Evolutionary conservation across 1,140 invertebrate genomes (phyloP).

Genomic region (Drosophila auraria): DNA sequence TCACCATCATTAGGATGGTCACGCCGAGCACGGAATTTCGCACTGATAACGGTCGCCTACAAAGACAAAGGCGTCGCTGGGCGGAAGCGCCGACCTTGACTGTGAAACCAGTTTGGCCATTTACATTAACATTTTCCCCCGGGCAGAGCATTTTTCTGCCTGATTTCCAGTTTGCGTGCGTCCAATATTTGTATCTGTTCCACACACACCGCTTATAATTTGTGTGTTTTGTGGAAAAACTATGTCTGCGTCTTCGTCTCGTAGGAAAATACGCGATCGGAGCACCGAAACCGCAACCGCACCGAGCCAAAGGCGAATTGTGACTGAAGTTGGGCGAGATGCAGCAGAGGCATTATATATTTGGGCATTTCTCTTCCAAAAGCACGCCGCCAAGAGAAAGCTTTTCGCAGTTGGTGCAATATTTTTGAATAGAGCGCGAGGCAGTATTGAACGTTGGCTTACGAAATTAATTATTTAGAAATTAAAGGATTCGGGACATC

Average conservation of each 20-base stretch:
- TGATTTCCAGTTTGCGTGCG: slow-evolving; percentile 54
- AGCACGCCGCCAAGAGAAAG: slow-evolving; percentile 39
- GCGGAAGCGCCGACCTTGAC: slow-evolving; percentile 78
- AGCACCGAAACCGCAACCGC: slow-evolving; percentile 15
- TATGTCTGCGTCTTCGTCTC: slow-evolving; percentile 1
- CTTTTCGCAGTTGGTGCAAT: slow-evolving; percentile 24
- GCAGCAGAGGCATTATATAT: slow-evolving; percentile 61
- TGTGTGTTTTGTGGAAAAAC: slow-evolving; percentile 17
- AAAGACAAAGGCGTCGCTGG: slow-evolving; percentile 19
- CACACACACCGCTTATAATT: slow-evolving; percentile 5
- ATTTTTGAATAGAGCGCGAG: neutral
- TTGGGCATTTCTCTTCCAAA: slow-evolving; percentile 30
- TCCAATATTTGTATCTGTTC: slow-evolving; percentile 20
- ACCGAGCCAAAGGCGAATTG: slow-evolving; percentile 43
- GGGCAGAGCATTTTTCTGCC: slow-evolving; percentile 62
- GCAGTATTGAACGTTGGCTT: neutral
- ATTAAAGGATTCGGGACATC: neutral
- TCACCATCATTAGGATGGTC: slow-evolving; percentile 37
- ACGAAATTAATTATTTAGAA: neutral
- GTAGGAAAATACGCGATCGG: slow-evolving; percentile 25
- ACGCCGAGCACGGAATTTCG: slow-evolving; percentile 38
- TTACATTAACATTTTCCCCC: slow-evolving; percentile 70
- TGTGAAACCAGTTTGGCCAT: slow-evolving; percentile 76
- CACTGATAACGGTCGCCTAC: slow-evolving; percentile 49
- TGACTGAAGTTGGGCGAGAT: slow-evolving; percentile 63